Conservation (phyloP, 1,140 invertebrate species). For the Bombus superbus region DNA sequence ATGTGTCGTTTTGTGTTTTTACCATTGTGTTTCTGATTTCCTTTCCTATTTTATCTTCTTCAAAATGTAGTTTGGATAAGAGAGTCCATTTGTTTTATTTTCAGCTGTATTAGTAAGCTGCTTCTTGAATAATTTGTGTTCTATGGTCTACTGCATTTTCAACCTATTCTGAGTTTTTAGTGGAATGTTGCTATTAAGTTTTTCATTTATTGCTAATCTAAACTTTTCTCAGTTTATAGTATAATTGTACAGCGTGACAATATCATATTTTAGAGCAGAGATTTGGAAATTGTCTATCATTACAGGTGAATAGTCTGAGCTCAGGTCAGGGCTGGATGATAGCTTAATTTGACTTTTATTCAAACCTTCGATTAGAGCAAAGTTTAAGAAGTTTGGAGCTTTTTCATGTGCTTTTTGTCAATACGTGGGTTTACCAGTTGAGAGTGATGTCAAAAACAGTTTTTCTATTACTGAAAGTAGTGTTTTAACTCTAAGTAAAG, state of each 20-base stretch:
- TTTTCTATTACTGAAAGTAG: neutral
- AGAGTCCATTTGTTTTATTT: neutral
- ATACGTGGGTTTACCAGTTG: neutral
- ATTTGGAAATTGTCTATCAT: neutral
- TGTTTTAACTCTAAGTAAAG: neutral
- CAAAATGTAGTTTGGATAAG: neutral
- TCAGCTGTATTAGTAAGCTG: neutral
- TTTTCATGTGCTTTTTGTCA: neutral
- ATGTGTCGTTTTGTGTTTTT: conserved; percentile 1
- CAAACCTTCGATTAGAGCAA: neutral
- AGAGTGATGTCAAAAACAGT: neutral
- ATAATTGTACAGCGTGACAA: neutral
- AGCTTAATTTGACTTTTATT: neutral
- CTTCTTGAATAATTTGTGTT: neutral
- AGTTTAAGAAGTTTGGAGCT: neutral
- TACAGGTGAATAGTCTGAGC: neutral
- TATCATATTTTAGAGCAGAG: neutral
- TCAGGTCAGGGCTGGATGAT: neutral
- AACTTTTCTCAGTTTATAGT: neutral
- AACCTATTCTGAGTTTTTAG: no score
- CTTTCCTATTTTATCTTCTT: neutral
- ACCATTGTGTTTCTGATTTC: neutral
- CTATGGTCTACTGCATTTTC: neutral
- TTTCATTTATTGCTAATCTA: neutral
- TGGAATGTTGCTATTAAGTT: neutral